Evolutionary conservation across 2,888 invertebrate genomes (phyloP), one percentile per base, ranked within the genome.

Genomic region (Nomada flava): DNA sequence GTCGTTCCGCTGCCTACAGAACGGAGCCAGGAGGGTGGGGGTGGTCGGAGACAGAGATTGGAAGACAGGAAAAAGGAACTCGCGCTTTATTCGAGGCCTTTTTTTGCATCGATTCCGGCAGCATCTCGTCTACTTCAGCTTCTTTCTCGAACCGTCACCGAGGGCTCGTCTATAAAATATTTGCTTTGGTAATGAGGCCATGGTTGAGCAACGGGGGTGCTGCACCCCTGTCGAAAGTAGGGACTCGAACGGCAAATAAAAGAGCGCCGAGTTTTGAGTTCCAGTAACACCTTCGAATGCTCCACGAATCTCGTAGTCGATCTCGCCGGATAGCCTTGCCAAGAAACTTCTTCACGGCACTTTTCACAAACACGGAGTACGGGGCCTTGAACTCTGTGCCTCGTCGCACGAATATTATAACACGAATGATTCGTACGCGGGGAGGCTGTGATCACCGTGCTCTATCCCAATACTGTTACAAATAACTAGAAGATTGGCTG

Each of bases 111-210:
- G 82, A 85, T 83, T 88, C 86, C 85, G 76, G 42, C 80, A 73
- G 69, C 79, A 83, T 88, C 84, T 82, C 72, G 74, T 72, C 75
- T 76, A 70, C 67, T 74, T 71, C 78, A 60, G 74, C 76, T 81
- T 79, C 82, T 80, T 85, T 74, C 78, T 81, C 82, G 76, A 79
- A 65, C 64, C 79, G 80, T 87, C 87, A 83, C 85, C 85, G 86
- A 83, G 89, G 82, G 85, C 89, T 84, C 89, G 92, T 92, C 92
- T 93, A 92, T 93, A 92, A 93, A 93, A 93, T 93, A 93, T 93
- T 93, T 93, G 92, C 93, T 93, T 93, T 93, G 90, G 92, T 93
- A 93, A 93, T 93, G 93, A 93, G 93, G 93, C 92, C 91, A 91
- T 84, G 90, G 91, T 87, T 90, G 89, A 90, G 88, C 89, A 88